Conservation (phyloP, 1,140 invertebrate species). For the honey bee (Apis mellifera) region Amel_HAv3.1 CM009931.2:16552501-16553000, state of each 20-base stretch:
- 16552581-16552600: slow-evolving; percentile 51
- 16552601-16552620: slow-evolving; percentile 48
- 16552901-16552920: slow-evolving; percentile 59
- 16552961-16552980: slow-evolving; percentile 60
- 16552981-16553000: slow-evolving; percentile 38
- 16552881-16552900: neutral
- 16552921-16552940: slow-evolving; percentile 56
- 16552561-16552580: slow-evolving; percentile 49
- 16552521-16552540: slow-evolving; percentile 17
- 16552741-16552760: slow-evolving; percentile 36
- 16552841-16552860: neutral
- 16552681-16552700: neutral
- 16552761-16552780: slow-evolving; percentile 35
- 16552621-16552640: slow-evolving; percentile 64
- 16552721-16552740: slow-evolving; percentile 61
- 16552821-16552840: too few species aligned
- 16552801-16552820: slow-evolving; percentile 1
- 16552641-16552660: slow-evolving; percentile 73
- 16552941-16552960: slow-evolving; percentile 61
- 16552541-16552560: slow-evolving; percentile 18
- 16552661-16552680: slow-evolving; percentile 16
- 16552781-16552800: slow-evolving; percentile 41
- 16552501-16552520: neutral
- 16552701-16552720: neutral
- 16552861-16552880: slow-evolving; percentile 1